Evolutionary conservation across 2,888 invertebrate genomes (phyloP), one percentile per base, ranked within the genome.

Genomic region (Andrena bucephala): DNA sequence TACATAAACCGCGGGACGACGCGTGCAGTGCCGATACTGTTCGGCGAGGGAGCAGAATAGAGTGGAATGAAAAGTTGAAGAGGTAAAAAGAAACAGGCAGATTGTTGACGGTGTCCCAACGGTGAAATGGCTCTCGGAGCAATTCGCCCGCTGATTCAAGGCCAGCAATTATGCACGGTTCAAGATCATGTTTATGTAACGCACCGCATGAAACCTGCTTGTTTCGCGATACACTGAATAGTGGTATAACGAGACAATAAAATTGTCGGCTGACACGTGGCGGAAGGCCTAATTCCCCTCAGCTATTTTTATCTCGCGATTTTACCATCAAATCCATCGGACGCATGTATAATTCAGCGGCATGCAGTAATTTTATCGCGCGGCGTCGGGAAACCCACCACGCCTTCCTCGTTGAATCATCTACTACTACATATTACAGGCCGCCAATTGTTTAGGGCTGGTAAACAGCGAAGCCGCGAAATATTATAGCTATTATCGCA

Each of bases 171-270:
- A 36, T 42, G 20, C 16, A 13, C 10, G 16, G 20, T 31, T 52
- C 52, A 52, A 62, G 50, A 29, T 69, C 29, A n/a, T 10, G 5
- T 62, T 74, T 60, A 67, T 10, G n/a, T 52, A 69, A 75, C 50
- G 16, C 20, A n/a, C 16, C 20, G 29, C 16, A 31, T 52, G 6
- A 16, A 48, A 50, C 31, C 60, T 20, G 48, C 8, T 31, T 8
- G 16, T 31, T 50, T 48, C 29, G 8, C 13, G 31, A 31, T 24
- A 50, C 13, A 31, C 2, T 4, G 24, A 20, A 50, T 24, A 13
- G 20, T 16, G 2, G 4, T 36, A 42, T 42, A 59, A 24, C 2
- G 13, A 7, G 10, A 8, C 13, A 57, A 36, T 54, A n/a, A 36
- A 57, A 2, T 5, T 67, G 24, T 31, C 20, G 20, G 20, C 27